Evolutionary conservation across 2,797 vertebrate genomes (phyloP).

Genomic region (Sciurus vulgaris): DNA sequence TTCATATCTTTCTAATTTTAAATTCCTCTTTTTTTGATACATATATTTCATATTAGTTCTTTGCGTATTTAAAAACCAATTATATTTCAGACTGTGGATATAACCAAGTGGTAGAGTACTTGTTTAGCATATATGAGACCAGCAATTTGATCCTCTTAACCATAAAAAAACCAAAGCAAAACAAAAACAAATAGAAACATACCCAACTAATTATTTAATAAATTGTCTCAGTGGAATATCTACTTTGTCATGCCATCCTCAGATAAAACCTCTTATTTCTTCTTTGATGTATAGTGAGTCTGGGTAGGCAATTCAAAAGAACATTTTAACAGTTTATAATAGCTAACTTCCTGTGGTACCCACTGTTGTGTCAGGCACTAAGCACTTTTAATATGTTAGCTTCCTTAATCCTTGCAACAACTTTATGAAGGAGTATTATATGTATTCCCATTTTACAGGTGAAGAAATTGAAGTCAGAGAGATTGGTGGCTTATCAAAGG

Average conservation of each 20-base stretch:
- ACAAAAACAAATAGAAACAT: background rate
- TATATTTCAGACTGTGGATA: background rate
- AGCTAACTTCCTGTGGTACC: background rate
- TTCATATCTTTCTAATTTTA: slow-evolving; percentile 41
- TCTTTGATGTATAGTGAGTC: background rate
- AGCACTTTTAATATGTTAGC: background rate
- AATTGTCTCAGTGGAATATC: slow-evolving; percentile 48
- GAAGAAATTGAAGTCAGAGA: slow-evolving; percentile 49
- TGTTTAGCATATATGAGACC: background rate
- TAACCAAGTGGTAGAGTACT: background rate
- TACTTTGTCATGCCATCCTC: background rate
- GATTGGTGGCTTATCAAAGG: background rate
- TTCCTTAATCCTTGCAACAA: slow-evolving; percentile 32
- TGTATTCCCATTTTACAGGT: slow-evolving; percentile 15
- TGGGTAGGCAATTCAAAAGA: background rate
- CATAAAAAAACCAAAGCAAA: background rate
- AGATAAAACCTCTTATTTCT: slow-evolving; percentile 39
- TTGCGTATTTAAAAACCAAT: slow-evolving; percentile 32
- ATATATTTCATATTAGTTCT: slow-evolving; percentile 46
- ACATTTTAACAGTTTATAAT: slow-evolving; percentile 32
- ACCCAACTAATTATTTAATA: background rate
- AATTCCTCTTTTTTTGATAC: slow-evolving; percentile 36
- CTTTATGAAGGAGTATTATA: slow-evolving; percentile 32
- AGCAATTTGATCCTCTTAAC: background rate
- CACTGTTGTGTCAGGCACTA: slow-evolving; percentile 2